A percentile compares a stretch with the other conserved stretches of the same genome.
Conservation (phyloP, 2,888 invertebrate species). For the Priocnemis perturbator region DNA sequence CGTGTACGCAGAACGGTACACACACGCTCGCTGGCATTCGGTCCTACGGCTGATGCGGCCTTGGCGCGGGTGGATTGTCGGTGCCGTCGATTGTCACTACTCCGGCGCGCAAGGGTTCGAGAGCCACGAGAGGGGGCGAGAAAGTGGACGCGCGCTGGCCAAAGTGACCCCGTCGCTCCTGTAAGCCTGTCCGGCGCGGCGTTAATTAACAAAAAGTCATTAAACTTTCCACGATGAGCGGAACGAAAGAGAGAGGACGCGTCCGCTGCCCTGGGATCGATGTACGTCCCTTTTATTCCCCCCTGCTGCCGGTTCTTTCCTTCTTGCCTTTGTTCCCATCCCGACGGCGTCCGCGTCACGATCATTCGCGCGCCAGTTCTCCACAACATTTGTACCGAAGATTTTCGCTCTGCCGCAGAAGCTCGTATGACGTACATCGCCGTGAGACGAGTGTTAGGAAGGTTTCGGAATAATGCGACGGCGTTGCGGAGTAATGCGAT, state of each 20-base stretch:
- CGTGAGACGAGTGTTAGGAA: too few species aligned
- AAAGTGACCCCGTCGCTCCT: slow-evolving; percentile 65
- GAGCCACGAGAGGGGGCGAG: slow-evolving; percentile 2
- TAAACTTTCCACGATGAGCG: slow-evolving; percentile 72
- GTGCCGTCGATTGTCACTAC: slow-evolving; percentile 7
- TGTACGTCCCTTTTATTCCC: slow-evolving; percentile 31
- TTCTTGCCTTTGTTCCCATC: slow-evolving; percentile 32
- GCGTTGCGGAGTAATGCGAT: too few species aligned
- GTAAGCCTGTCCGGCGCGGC: slow-evolving; percentile 68
- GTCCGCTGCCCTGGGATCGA: slow-evolving; percentile 51
- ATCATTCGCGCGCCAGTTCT: neutral
- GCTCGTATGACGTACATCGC: too few species aligned
- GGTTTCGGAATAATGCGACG: too few species aligned
- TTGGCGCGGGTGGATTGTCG: slow-evolving; percentile 37
- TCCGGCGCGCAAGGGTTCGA: slow-evolving; percentile 10
- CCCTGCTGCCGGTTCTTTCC: slow-evolving; percentile 25
- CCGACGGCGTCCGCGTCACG: neutral
- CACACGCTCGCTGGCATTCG: slow-evolving; percentile 18
- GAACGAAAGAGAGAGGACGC: slow-evolving; percentile 61
- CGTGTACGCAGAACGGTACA: slow-evolving; percentile 29
- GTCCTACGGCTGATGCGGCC: slow-evolving; percentile 30
- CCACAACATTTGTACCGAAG: neutral
- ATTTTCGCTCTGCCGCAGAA: neutral
- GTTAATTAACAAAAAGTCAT: slow-evolving; percentile 75
- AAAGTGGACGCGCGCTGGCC: slow-evolving; percentile 24